Evolutionary conservation across 2,113 vertebrate species (phyloP).

Genomic region (Sterna hirundo): DNA sequence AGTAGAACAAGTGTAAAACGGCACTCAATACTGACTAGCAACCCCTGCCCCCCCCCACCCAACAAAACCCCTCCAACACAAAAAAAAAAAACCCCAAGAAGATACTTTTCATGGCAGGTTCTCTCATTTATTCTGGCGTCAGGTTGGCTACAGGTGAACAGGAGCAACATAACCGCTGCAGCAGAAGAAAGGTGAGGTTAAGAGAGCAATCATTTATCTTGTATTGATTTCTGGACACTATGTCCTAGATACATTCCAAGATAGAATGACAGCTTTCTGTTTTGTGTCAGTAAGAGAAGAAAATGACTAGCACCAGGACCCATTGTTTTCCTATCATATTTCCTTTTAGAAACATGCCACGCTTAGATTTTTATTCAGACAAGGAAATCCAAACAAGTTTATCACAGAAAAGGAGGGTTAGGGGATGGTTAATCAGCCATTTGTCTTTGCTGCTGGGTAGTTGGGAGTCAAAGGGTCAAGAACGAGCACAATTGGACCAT

Average conservation of each 20-base stretch:
- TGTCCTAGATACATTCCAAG: conserved; percentile 77
- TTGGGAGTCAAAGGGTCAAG: conserved; percentile 73
- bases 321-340: conserved; percentile 74
- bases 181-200: conserved; percentile 74
- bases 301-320: conserved; percentile 50
- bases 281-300: conserved; percentile 64
- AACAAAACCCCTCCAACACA: conserved; percentile 22
- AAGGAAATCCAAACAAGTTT: conserved; percentile 77
- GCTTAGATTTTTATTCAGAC: conserved; percentile 63
- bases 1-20: conserved; percentile 67
- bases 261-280: conserved; percentile 73
- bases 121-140: conserved; percentile 80
- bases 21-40: conserved; percentile 43
- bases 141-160: conserved; percentile 80
- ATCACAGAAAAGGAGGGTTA: conserved; percentile 65
- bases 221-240: conserved; percentile 82
- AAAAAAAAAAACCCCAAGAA: conserved; percentile 11
- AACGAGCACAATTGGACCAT: conserved; percentile 72
- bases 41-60: not conserved
- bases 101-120: conserved; percentile 68
- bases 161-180: conserved; percentile 48
- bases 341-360: conserved; percentile 73
- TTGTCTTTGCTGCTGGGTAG: conserved; percentile 70
- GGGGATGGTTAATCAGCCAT: conserved; percentile 72
- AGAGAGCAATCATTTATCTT: conserved; percentile 80